Conservation (phyloP, 2,888 invertebrate species). For the Sicus ferrugineus region DNA sequence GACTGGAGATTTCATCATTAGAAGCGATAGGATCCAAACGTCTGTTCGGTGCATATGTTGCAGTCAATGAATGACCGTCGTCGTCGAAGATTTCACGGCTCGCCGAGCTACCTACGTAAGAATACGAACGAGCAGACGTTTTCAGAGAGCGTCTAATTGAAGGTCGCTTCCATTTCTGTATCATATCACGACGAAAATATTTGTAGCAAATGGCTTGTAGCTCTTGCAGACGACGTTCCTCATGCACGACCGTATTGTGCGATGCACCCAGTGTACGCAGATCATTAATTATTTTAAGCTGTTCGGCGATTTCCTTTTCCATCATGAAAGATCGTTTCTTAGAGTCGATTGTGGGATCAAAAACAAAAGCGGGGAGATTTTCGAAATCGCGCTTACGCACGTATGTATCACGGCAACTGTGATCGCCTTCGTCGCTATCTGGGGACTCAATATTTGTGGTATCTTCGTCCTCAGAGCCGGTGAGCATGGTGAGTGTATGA, state of each 20-base stretch:
- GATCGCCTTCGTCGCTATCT: slow-evolving; percentile 80
- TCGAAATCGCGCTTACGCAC: slow-evolving; percentile 74
- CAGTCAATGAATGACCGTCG: slow-evolving; percentile 48
- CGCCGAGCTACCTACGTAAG: slow-evolving; percentile 77
- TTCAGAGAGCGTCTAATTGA: slow-evolving; percentile 64
- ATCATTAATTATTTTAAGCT: slow-evolving; percentile 94
- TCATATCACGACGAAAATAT: slow-evolving; percentile 92
- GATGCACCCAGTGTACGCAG: slow-evolving; percentile 87
- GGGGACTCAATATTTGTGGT: slow-evolving; percentile 72
- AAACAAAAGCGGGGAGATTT: slow-evolving; percentile 82
- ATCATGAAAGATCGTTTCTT: slow-evolving; percentile 89
- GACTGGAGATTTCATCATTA: slow-evolving; percentile 60
- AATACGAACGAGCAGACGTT: slow-evolving; percentile 75
- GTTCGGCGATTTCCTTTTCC: slow-evolving; percentile 97
- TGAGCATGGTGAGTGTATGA: slow-evolving; percentile 93
- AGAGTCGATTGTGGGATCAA: slow-evolving; percentile 80
- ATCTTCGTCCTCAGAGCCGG: slow-evolving; percentile 89
- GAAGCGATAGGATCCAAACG: slow-evolving; percentile 63
- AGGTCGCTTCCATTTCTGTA: slow-evolving; percentile 70
- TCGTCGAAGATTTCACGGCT: slow-evolving; percentile 71
- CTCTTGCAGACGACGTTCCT: slow-evolving; percentile 90
- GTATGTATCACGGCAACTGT: slow-evolving; percentile 68
- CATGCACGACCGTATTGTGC: slow-evolving; percentile 88
- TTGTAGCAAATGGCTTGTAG: slow-evolving; percentile 93
- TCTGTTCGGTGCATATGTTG: slow-evolving; percentile 46